phyloP scores from a whole-genome alignment of 2,113 vertebrate genomes.

The Psilopsiagon aurifrons region DNA sequence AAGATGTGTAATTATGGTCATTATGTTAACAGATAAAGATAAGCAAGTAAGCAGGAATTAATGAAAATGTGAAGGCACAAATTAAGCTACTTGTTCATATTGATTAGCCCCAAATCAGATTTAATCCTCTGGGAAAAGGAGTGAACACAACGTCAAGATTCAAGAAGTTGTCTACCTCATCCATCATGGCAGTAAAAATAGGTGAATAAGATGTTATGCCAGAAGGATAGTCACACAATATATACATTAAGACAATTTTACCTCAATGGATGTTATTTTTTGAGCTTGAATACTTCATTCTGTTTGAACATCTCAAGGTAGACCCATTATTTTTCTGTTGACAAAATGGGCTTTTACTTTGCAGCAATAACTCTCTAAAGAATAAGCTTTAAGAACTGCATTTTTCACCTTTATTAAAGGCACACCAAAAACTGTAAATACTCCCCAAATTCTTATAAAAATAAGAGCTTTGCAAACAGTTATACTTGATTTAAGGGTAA shows the following conservation, averaged over 20 bases:
- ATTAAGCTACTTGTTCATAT: not conserved
- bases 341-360: not conserved
- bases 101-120: not conserved
- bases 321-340: not conserved
- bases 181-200: not conserved
- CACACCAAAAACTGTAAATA: not conserved
- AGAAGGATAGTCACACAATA: not conserved
- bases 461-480: not conserved
- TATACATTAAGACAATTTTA: not conserved
- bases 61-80: not conserved
- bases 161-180: not conserved
- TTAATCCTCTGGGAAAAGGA: not conserved
- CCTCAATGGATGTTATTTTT: not conserved
- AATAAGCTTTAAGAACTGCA: not conserved
- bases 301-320: not conserved
- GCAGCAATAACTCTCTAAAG: not conserved
- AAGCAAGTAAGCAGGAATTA: not conserved
- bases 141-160: not conserved
- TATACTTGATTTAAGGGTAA: conserved; percentile 6
- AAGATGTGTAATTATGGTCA: not conserved
- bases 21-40: not conserved
- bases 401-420: not conserved
- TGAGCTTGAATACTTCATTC: not conserved
- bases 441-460: not conserved
- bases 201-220: not conserved